Evolutionary conservation across 37 sponge, comb jelly and placozoan genomes (phyloP), one percentile per base, ranked within the genome.

Genomic region (Corticium candelabrum): DNA sequence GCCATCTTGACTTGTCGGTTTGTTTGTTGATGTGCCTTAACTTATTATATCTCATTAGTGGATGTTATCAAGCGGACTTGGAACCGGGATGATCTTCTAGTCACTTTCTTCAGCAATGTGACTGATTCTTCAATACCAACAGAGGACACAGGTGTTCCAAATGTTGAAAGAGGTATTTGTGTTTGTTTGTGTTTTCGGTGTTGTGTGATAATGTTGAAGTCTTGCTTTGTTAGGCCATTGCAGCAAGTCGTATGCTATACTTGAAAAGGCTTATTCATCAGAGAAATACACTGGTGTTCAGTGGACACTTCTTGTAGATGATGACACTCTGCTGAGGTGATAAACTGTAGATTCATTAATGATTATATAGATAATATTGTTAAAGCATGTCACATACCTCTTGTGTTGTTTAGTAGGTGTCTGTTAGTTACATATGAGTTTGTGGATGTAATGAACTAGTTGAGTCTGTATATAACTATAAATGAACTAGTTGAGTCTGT

Each of bases 141-240:
- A 1, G 71, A 76, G 3, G 38, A 67, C 36, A 32, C 69, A 0
- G 89, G 93, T 37, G 82, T 93, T 2, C 90, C 90, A 5, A 93
- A 89, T 76, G 80, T 87, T 27, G 86, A 83, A 29, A 83, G 43
- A 82, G 89, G 89, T 89, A 21, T n/a, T n/a, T n/a, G n/a, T n/a
- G n/a, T n/a, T n/a, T n/a, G n/a, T n/a, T n/a, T n/a, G n/a, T n/a
- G n/a, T n/a, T n/a, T n/a, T n/a, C n/a, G n/a, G n/a, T n/a, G n/a
- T n/a, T 21, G 15, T 50, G 11, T 50, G 62, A 50, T 50, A 11
- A 50, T 50, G 15, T 50, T n/a, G n/a, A n/a, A n/a, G n/a, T n/a
- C n/a, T n/a, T n/a, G n/a, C n/a, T n/a, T n/a, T n/a, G n/a, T 50
- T 50, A 50, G 62, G 62, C 11, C 62, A 50, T 50, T 50, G 62